Percentiles rank a stretch among this genome's conserved stretches.
Conservation (phyloP, 2,888 invertebrate species). For the Calephelis perditalis region DNA sequence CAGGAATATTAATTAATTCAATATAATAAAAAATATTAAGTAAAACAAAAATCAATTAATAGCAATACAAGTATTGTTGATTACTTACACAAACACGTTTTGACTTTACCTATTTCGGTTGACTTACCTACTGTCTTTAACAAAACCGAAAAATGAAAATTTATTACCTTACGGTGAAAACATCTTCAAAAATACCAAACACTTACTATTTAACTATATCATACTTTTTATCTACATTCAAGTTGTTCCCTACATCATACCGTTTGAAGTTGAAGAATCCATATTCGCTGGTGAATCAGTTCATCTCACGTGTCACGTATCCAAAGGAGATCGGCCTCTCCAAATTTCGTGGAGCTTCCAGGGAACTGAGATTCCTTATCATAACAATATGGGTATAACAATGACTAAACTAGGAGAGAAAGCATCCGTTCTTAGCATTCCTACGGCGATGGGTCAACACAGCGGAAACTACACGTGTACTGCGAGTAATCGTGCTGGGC, state of each 20-base stretch:
- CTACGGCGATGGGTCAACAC: conserved; percentile 77
- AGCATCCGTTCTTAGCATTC: conserved; percentile 77
- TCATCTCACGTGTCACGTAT: conserved; percentile 81
- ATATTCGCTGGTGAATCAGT: conserved; percentile 83
- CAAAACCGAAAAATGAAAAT: too few species aligned
- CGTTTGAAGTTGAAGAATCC: conserved; percentile 82
- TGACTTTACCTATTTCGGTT: too few species aligned
- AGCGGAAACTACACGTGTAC: conserved; percentile 82
- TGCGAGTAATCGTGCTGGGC: conserved; percentile 79
- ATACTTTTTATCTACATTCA: conserved; percentile 37
- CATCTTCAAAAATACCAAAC: too few species aligned
- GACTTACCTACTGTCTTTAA: too few species aligned
- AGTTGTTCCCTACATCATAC: conserved; percentile 81
- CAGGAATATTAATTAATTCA: too few species aligned
- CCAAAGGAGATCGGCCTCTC: conserved; percentile 85
- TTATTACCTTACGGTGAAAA: too few species aligned
- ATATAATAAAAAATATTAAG: too few species aligned
- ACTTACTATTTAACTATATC: not conserved
- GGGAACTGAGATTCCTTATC: conserved; percentile 78
- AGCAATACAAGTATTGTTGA: too few species aligned
- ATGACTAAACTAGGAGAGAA: conserved; percentile 75
- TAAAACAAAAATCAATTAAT: too few species aligned
- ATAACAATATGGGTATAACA: conserved; percentile 71
- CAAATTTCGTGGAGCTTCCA: conserved; percentile 84
- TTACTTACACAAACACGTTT: too few species aligned